phyloP scores from a whole-genome alignment of 2,888 invertebrate genomes.

The Anthrax anthrax region DNA sequence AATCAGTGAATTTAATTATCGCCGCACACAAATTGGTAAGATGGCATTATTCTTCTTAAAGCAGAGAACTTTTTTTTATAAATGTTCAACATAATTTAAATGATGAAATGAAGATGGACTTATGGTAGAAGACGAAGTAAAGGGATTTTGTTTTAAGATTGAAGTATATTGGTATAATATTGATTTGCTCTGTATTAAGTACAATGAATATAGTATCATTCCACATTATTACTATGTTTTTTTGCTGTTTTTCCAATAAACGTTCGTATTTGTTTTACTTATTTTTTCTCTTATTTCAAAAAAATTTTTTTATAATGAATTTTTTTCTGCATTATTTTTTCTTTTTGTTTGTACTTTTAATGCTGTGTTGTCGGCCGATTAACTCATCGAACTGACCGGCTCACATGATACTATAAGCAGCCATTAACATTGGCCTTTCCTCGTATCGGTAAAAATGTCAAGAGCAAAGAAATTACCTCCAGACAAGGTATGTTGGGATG shows the following conservation, averaged over 20 bases:
- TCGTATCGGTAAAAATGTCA: not conserved
- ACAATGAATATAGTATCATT: too few relatives aligned
- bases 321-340: not conserved
- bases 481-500: not conserved
- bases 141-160: too few relatives aligned
- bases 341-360: not conserved
- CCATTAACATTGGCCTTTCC: not conserved
- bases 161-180: too few relatives aligned
- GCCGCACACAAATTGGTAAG: slow-evolving; percentile 1
- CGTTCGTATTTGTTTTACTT: not conserved
- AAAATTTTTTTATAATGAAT: too few relatives aligned
- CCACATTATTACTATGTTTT: too few relatives aligned
- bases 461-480: not conserved
- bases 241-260: not conserved
- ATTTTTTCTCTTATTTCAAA: not conserved
- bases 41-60: not conserved
- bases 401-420: not conserved
- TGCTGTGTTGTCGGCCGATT: not conserved
- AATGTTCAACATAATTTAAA: too few relatives aligned
- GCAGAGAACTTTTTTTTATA: too few relatives aligned
- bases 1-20: slow-evolving; percentile 3
- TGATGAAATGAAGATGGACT: too few relatives aligned
- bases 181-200: too few relatives aligned
- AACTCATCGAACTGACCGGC: not conserved
- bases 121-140: too few relatives aligned